phyloP scores from a whole-genome alignment of 2,113 vertebrate species.

The Glareola pratincola region DNA sequence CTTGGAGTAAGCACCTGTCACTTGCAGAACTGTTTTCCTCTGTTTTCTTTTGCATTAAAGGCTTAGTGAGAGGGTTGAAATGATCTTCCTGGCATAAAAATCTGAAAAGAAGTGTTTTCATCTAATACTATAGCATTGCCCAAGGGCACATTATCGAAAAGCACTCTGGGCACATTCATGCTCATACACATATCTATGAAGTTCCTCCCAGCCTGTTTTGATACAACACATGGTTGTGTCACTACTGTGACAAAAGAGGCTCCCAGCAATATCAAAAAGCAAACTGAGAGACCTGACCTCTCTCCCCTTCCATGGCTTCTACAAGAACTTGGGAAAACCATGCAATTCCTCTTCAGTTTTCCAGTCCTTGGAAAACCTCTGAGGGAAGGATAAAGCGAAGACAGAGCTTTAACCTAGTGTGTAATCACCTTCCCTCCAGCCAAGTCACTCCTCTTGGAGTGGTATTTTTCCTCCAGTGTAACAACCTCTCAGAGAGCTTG shows the following conservation, averaged over 20 bases:
- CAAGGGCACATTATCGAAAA: not conserved
- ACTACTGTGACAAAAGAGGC: not conserved
- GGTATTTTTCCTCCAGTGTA: not conserved
- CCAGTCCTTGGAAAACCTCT: not conserved
- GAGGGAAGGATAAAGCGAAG: not conserved
- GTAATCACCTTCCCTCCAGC: rapidly evolving
- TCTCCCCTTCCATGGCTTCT: not conserved
- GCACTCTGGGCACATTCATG: not conserved
- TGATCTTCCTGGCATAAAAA: not conserved
- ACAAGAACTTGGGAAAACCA: not conserved
- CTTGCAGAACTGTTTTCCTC: not conserved
- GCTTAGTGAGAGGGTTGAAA: not conserved
- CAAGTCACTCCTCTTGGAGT: not conserved
- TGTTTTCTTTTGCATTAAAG: not conserved
- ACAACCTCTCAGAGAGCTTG: not conserved
- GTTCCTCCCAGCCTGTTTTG: not conserved
- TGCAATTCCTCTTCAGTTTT: not conserved
- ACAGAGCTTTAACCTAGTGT: rapidly evolving
- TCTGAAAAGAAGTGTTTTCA: not conserved
- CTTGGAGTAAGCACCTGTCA: constrained; percentile 1
- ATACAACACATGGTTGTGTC: not conserved
- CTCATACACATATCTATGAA: not conserved
- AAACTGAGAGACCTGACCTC: not conserved
- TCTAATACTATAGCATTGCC: rapidly evolving
- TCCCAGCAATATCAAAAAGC: not conserved